Evolutionary conservation across 1,140 invertebrate species (phyloP).

Genomic region (Scaptodrosophila lebanonensis): DNA sequence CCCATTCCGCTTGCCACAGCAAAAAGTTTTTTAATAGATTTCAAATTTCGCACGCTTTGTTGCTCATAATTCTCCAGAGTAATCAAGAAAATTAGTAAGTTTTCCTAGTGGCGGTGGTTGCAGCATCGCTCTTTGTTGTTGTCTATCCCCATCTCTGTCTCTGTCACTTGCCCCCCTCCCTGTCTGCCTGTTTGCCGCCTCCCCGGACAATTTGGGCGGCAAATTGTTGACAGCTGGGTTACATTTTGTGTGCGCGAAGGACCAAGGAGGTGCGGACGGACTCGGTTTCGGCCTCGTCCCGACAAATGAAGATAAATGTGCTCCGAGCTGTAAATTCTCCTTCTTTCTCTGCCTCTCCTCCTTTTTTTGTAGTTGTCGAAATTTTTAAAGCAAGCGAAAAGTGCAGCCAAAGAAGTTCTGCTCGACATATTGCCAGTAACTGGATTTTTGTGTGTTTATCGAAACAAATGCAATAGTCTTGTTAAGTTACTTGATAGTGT

Average conservation of each 20-base stretch:
- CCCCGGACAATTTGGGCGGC: slow-evolving; percentile 62
- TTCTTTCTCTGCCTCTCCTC: too few species aligned
- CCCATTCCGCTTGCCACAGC: slow-evolving; percentile 2
- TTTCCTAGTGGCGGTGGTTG: not conserved
- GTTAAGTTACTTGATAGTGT: slow-evolving; percentile 33
- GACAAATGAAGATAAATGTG: slow-evolving; percentile 70
- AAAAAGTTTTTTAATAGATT: slow-evolving; percentile 72
- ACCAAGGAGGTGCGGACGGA: too few species aligned
- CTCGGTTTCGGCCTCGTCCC: slow-evolving; percentile 7
- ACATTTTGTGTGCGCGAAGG: slow-evolving; percentile 10
- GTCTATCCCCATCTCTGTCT: too few species aligned
- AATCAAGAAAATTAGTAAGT: slow-evolving; percentile 69
- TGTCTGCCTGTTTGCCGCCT: slow-evolving; percentile 31
- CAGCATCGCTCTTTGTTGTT: not conserved
- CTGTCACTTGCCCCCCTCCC: slow-evolving; percentile 24
- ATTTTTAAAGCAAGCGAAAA: not conserved
- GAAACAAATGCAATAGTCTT: slow-evolving; percentile 43
- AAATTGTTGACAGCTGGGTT: slow-evolving; percentile 68
- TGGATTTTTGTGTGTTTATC: slow-evolving; percentile 22
- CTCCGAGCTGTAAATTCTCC: slow-evolving; percentile 13
- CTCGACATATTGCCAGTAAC: slow-evolving; percentile 22
- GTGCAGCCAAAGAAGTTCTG: not conserved
- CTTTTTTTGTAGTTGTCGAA: too few species aligned
- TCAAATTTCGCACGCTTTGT: slow-evolving; percentile 45
- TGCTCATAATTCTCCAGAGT: slow-evolving; percentile 51